phyloP scores from a whole-genome alignment of 1,140 invertebrate species.

The Glossosoma conforme region DNA sequence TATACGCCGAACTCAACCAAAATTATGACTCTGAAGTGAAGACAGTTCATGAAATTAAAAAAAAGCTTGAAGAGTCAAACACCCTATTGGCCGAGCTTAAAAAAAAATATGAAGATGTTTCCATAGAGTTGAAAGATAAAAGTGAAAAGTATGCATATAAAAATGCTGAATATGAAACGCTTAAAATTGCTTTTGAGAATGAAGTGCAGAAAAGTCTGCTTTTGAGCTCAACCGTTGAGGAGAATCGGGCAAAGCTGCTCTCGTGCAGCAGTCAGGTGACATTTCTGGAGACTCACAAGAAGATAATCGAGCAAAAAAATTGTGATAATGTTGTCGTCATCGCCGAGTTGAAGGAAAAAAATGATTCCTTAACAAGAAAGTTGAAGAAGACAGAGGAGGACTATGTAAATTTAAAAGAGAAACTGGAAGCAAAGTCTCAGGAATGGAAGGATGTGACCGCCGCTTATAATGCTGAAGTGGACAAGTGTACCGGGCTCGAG shows the following conservation, averaged over 20 bases:
- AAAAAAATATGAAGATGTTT: constrained; percentile 38
- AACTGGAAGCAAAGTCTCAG: constrained; percentile 14
- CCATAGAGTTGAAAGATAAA: constrained; percentile 39
- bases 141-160: constrained; percentile 34
- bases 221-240: constrained; percentile 11
- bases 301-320: constrained; percentile 25
- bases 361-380: constrained; percentile 26
- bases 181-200: constrained; percentile 19
- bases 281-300: constrained; percentile 21
- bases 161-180: constrained; percentile 12
- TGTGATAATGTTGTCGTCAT: constrained; percentile 19
- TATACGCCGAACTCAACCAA: constrained; percentile 48
- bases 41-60: constrained; percentile 32
- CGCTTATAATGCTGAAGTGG: constrained; percentile 9
- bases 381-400: constrained; percentile 33
- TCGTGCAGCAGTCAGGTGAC: constrained; percentile 20
- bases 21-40: constrained; percentile 30
- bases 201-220: constrained; percentile 21
- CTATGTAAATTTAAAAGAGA: constrained; percentile 5
- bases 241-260: constrained; percentile 21
- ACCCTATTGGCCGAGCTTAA: constrained; percentile 38
- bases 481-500: constrained; percentile 14
- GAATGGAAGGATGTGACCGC: constrained; percentile 14
- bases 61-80: constrained; percentile 33
- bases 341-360: constrained; percentile 14